Conservation (phyloP, 2,888 invertebrate species). For the Patella caerulea region DNA sequence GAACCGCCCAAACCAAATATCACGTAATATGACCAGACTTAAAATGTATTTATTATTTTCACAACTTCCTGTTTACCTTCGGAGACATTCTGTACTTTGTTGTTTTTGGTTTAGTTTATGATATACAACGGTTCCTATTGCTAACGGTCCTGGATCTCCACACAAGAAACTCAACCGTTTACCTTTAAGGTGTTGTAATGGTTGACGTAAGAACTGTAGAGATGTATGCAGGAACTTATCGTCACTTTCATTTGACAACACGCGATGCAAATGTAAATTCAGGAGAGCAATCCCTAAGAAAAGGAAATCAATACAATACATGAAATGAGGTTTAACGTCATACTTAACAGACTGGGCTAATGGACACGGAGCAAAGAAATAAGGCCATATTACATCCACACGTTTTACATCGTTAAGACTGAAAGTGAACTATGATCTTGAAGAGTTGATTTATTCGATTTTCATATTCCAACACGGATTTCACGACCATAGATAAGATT, state of each 20-base stretch:
- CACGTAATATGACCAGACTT: too few species aligned
- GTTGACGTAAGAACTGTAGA: constrained; percentile 63
- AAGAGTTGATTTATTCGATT: too few species aligned
- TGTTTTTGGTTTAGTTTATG: constrained; percentile 75
- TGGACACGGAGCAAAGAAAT: too few species aligned
- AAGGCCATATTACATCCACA: too few species aligned
- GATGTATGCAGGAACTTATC: constrained; percentile 68
- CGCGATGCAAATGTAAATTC: constrained; percentile 75
- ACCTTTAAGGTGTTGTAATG: constrained; percentile 71
- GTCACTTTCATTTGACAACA: constrained; percentile 34
- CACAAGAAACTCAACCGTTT: constrained; percentile 79
- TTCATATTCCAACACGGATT: too few species aligned
- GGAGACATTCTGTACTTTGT: constrained; percentile 71
- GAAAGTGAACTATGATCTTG: too few species aligned
- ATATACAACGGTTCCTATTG: constrained; percentile 77
- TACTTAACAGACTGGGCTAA: not conserved
- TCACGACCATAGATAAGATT: too few species aligned
- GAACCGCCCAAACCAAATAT: too few species aligned
- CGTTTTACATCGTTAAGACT: too few species aligned
- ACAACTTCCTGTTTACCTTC: constrained; percentile 39
- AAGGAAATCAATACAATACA: not conserved
- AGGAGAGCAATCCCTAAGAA: constrained; percentile 77
- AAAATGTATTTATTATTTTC: too few species aligned
- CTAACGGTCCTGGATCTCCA: constrained; percentile 80
- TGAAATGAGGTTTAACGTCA: not conserved